Evolutionary conservation across 2,113 vertebrate species (phyloP), one percentile per base, ranked within the genome.

Genomic region (Morone saxatilis): DNA sequence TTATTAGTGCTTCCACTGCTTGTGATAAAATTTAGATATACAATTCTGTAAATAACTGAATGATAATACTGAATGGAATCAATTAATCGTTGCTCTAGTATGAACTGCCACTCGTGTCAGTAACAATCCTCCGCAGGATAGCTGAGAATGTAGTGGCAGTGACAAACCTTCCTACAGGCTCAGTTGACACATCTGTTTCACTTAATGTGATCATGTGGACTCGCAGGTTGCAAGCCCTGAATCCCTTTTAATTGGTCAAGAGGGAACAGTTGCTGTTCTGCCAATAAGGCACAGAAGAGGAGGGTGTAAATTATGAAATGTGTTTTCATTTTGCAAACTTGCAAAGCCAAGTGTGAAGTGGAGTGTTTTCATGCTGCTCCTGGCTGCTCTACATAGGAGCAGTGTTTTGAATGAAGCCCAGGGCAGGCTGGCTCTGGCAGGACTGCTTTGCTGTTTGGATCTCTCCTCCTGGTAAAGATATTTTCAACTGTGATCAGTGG

Each of bases 281-380:
- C 61, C 59, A 66, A 4, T 31, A 20, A 1, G 1, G 1, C 17
- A 17, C 45, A 20, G 48, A 63, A 41, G 69, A 48, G 38, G 53
- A 48, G 40, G 36, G 36, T 73, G 61, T 76, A 13, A 48, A 76
- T 54, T 63, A 61, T 43, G 9, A 14, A 75, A 53, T 63, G 57
- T 9, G 11, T 71, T 71, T 75, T 75, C 57, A 54, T 69, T 82
- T 82, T 53, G 56, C 65, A 69, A 54, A 62, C 47, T 62, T 47
- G 45, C 17, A 53, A 36, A 73, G 48, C 22, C 48, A 71, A 63
- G 72, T 53, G 45, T 51, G 31, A 74, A 61, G 56, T 73, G 11
- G 7, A 62, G 16, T 63, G 57, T 45, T 63, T 62, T 62, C 38
- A 53, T 31, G 31, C 31, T 36, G 67, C 19, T 13, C 7, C 48